Evolutionary conservation across 2,797 vertebrate genomes (phyloP).

Genomic region (Gobionotothen gibberifrons): DNA sequence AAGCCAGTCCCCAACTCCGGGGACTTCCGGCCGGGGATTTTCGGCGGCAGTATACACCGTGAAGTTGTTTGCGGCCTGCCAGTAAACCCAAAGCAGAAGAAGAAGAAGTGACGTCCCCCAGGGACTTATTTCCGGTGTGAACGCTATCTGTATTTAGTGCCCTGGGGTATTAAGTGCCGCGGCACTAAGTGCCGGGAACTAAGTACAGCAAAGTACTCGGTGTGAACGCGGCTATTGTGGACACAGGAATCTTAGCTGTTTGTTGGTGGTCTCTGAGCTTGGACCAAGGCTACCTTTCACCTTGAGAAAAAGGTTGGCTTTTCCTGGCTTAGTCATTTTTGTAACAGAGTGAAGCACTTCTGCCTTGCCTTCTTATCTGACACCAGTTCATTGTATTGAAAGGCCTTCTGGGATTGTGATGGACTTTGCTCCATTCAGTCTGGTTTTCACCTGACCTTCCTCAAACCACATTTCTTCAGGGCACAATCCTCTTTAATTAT

Average conservation of each 20-base stretch:
- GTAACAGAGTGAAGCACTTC: constrained; percentile 30
- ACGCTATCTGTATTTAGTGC: too few species aligned
- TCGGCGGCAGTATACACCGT: too few species aligned
- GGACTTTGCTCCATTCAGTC: constrained; percentile 22
- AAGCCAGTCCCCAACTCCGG: too few species aligned
- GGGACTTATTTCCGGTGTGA: too few species aligned
- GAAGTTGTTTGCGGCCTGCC: too few species aligned
- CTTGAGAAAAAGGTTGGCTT: constrained; percentile 61
- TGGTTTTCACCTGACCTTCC: constrained; percentile 15
- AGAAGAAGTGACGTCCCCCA: too few species aligned
- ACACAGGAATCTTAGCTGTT: constrained; percentile 57
- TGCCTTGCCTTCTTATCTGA: constrained; percentile 10
- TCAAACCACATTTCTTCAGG: constrained; percentile 9
- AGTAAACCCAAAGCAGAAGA: too few species aligned
- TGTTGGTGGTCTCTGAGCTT: constrained; percentile 58
- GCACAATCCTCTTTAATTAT: constrained; percentile 8
- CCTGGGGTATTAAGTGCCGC: too few species aligned
- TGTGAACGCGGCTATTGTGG: too few species aligned
- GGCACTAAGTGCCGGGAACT: too few species aligned
- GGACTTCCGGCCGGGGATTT: too few species aligned
- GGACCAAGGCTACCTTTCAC: constrained; percentile 24
- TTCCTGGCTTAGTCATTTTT: constrained; percentile 58
- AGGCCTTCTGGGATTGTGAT: not conserved
- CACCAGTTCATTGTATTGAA: constrained; percentile 3
- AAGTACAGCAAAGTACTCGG: too few species aligned